These are phyloP conservation scores for Busseola fusca DNA, from an alignment of 2,888 invertebrate genomes.

Conservation along the genomic window DNA sequence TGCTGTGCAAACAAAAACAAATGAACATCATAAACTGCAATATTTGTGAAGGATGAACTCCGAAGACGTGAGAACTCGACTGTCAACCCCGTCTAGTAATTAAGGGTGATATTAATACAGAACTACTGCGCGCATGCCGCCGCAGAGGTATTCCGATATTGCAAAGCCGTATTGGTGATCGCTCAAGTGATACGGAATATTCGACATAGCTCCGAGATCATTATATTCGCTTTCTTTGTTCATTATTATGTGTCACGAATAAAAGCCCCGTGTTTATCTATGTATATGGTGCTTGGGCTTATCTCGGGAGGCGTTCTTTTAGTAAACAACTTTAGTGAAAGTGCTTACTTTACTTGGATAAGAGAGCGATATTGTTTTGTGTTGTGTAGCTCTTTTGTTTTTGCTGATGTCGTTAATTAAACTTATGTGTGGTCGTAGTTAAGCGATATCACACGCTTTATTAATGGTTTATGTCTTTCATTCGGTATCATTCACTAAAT, in stretches of 20 bases:
- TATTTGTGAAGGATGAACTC: constrained; percentile 33
- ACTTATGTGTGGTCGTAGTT: constrained; percentile 1
- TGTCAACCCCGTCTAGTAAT: constrained; percentile 67
- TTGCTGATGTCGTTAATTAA: constrained; percentile 4
- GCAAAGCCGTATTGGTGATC: constrained; percentile 69
- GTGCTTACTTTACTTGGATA: constrained; percentile 20
- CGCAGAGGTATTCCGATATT: constrained; percentile 76
- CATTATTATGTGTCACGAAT: constrained; percentile 61
- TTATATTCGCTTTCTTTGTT: constrained; percentile 66
- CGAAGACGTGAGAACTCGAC: constrained; percentile 38
- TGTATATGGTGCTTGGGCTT: constrained; percentile 26
- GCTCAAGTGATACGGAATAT: constrained; percentile 78
- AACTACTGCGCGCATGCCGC: constrained; percentile 75
- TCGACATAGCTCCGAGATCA: constrained; percentile 70
- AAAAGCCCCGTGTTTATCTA: constrained; percentile 53
- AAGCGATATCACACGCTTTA: not conserved
- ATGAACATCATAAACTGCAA: constrained; percentile 28
- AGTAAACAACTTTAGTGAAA: constrained; percentile 44
- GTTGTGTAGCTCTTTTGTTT: constrained; percentile 9
- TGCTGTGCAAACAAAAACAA: constrained; percentile 3
- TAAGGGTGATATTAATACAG: constrained; percentile 76
- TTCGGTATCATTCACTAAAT: not conserved
- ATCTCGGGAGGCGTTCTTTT: constrained; percentile 30
- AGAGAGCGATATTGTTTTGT: constrained; percentile 7
- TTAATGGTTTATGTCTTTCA: not conserved